A percentile compares a stretch with the other conserved stretches of the same genome.
These are phyloP conservation scores for Stegodyphus dumicola DNA, from an alignment of 1,140 invertebrate species.

Conservation along the genomic window DNA sequence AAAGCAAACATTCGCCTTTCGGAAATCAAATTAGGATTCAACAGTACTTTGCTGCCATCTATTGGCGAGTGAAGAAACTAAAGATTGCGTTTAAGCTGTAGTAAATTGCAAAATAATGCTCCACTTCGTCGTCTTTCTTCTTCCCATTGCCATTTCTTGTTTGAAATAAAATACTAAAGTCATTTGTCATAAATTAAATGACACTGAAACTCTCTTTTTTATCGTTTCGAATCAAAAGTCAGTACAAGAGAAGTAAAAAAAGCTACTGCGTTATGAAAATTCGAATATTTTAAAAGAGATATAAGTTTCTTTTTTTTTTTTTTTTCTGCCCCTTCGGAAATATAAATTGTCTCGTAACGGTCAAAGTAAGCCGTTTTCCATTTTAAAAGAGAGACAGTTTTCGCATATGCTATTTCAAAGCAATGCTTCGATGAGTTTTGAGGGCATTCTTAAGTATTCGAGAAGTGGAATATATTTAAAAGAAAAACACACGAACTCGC, in stretches of 20 bases:
- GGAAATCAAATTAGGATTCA: no score
- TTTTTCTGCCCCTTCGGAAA: neutral
- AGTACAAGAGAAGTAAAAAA: neutral
- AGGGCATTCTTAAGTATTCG: conserved; percentile 27
- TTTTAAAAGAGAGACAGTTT: conserved; percentile 40
- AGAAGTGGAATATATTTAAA: conserved; percentile 43
- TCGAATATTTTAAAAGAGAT: conserved; percentile 55
- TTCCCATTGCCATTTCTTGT: neutral
- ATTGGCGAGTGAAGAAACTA: neutral
- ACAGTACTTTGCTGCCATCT: conserved; percentile 42
- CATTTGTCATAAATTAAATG: conserved; percentile 60
- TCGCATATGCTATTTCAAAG: conserved; percentile 52
- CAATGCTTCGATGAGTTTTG: conserved; percentile 42
- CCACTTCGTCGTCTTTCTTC: conserved; percentile 10
- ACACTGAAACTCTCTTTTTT: conserved; percentile 54
- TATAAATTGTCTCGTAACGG: conserved; percentile 55
- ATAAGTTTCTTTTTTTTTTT: conserved; percentile 4
- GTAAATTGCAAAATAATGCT: conserved; percentile 50
- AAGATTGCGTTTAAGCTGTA: neutral
- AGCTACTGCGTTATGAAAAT: conserved; percentile 50
- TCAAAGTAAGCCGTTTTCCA: conserved; percentile 41
- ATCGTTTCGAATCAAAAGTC: conserved; percentile 40
- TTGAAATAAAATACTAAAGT: conserved; percentile 44
- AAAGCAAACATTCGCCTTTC: no score
- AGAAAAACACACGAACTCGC: neutral